A percentile compares a stretch with the other conserved stretches of the same genome.
Evolutionary conservation across 2,797 vertebrate genomes (phyloP).

Genomic region (Chromobotia macracanthus): DNA sequence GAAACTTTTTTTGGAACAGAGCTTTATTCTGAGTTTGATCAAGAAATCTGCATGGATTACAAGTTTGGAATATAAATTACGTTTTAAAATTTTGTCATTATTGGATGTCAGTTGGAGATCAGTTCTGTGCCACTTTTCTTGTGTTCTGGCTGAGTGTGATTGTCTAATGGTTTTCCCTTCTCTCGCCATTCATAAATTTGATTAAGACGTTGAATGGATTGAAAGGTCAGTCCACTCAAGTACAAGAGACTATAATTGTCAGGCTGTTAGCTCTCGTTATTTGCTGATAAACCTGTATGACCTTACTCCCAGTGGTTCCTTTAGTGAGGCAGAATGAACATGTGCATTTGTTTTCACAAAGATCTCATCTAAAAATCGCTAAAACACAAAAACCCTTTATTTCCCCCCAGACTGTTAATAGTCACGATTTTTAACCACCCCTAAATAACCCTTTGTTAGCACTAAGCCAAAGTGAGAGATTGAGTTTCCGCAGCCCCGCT

Average conservation of each 20-base stretch:
- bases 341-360: neutral
- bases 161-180: constrained; percentile 21
- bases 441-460: constrained; percentile 50
- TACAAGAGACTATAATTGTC: constrained; percentile 27
- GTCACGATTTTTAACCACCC: constrained; percentile 17
- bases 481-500: constrained; percentile 66
- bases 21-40: neutral
- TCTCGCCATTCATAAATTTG: constrained; percentile 8
- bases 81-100: neutral
- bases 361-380: neutral
- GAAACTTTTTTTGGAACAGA: neutral
- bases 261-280: constrained; percentile 2
- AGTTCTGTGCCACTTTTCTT: neutral
- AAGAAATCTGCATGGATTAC: too few relatives aligned
- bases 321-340: neutral
- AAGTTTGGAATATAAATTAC: neutral
- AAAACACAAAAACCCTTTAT: neutral
- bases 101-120: neutral
- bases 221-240: constrained; percentile 42
- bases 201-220: constrained; percentile 39
- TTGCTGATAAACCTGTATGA: neutral
- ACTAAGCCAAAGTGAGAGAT: constrained; percentile 55
- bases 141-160: neutral
- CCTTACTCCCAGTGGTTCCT: neutral
- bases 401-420: constrained; percentile 18